Conservation (phyloP, 2,113 vertebrate species). For the Melanotaenia duboulayi region DNA sequence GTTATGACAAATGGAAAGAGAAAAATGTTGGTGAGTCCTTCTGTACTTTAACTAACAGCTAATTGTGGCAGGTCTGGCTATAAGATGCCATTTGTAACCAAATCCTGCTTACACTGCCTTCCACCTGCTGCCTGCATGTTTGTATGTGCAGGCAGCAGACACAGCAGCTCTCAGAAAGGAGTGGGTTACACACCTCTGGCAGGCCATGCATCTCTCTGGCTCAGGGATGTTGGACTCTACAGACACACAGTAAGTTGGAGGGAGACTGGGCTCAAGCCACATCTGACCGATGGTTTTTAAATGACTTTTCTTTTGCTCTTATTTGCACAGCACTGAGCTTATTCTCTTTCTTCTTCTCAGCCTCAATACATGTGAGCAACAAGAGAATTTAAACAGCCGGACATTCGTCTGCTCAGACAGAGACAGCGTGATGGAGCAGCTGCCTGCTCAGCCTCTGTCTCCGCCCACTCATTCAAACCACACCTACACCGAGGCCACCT, state of each 20-base stretch:
- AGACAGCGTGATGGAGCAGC: slow-evolving; percentile 6
- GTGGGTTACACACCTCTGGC: slow-evolving; percentile 79
- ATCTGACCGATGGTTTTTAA: neutral
- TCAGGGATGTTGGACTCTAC: neutral
- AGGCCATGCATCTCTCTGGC: slow-evolving; percentile 74
- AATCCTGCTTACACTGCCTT: neutral
- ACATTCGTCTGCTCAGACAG: neutral
- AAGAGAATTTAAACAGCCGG: slow-evolving; percentile 22
- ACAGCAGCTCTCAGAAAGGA: slow-evolving; percentile 72
- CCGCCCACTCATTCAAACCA: neutral
- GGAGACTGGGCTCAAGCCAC: too few relatives aligned
- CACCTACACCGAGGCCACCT: neutral
- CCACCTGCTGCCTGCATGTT: neutral
- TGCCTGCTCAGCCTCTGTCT: slow-evolving; percentile 4
- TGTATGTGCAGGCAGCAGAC: slow-evolving; percentile 73
- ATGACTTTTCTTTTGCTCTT: neutral
- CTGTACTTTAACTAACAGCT: neutral
- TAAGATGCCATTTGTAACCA: slow-evolving; percentile 9
- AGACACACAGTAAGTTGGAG: slow-evolving; percentile 49
- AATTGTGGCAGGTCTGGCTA: neutral
- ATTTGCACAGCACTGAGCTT: neutral
- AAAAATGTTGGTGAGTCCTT: slow-evolving; percentile 82
- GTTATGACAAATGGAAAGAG: slow-evolving; percentile 83
- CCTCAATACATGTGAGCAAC: slow-evolving; percentile 33
- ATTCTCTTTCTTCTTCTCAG: slow-evolving; percentile 14